Evolutionary conservation across 2,113 vertebrate species (phyloP).

Genomic region (Peromyscus californicus): DNA sequence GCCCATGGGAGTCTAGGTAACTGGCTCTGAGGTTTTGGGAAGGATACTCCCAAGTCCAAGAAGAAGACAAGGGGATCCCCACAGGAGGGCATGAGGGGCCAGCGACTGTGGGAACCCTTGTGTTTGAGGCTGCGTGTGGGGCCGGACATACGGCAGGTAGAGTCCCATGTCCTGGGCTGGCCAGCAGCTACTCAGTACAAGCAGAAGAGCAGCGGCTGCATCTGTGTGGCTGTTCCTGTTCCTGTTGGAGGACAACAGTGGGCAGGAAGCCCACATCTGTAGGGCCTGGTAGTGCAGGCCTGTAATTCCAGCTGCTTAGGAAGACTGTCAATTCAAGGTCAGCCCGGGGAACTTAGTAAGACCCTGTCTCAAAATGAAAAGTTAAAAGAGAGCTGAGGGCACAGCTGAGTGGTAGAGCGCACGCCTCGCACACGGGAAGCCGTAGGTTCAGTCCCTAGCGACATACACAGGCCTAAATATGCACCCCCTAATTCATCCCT

Average conservation of each 20-base stretch:
- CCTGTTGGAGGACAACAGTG: background rate
- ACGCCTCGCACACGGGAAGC: background rate
- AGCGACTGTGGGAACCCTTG: background rate
- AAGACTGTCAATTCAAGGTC: background rate
- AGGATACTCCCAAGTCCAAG: background rate
- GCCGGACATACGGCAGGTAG: rapidly evolving
- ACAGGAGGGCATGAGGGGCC: background rate
- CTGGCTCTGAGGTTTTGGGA: background rate
- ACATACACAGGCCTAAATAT: too few relatives aligned
- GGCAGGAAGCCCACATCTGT: too few relatives aligned
- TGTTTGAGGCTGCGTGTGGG: background rate
- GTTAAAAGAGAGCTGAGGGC: too few relatives aligned
- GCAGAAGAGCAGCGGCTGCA: background rate
- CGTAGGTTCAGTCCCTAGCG: background rate
- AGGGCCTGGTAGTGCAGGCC: background rate
- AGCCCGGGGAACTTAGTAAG: background rate
- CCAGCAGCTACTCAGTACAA: background rate
- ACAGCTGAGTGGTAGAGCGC: background rate
- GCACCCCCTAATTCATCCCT: background rate
- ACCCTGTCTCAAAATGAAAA: background rate
- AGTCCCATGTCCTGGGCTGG: background rate
- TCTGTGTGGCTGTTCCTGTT: background rate
- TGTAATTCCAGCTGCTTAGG: background rate
- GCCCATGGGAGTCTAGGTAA: background rate
- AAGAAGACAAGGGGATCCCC: background rate